A percentile compares a stretch with the other conserved stretches of the same genome.
Evolutionary conservation across 2,113 vertebrate species (phyloP).

Genomic region (Dasyornis broadbenti): DNA sequence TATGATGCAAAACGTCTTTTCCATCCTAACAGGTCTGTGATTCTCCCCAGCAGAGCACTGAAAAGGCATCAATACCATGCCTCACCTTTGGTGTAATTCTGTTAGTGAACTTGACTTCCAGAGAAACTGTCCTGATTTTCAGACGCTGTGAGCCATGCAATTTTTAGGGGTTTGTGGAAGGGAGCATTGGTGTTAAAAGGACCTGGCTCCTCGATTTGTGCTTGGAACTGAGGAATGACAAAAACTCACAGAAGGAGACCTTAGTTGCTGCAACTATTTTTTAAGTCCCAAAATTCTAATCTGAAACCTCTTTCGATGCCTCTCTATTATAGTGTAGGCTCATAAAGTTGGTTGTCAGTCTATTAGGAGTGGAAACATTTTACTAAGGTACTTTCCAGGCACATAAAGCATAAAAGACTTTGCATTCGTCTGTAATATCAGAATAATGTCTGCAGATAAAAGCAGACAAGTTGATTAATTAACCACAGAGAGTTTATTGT

Average conservation of each 20-base stretch:
- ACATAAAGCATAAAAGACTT: background rate
- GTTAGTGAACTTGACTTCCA: background rate
- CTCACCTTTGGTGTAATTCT: background rate
- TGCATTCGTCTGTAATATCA: background rate
- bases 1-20: background rate
- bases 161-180: background rate
- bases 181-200: background rate
- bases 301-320: background rate
- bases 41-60: background rate
- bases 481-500: background rate
- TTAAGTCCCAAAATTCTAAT: background rate
- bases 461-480: background rate
- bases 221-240: background rate
- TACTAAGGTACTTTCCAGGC: background rate
- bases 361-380: background rate
- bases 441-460: background rate
- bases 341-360: background rate
- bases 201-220: background rate
- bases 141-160: accelerated
- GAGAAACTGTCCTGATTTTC: background rate
- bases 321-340: background rate
- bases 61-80: accelerated
- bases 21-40: background rate
- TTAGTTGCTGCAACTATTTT: background rate
- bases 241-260: background rate